Evolutionary conservation across 2,888 invertebrate species (phyloP), one percentile per base, ranked within the genome.

Genomic region (Glyphotaelius pellucidus): DNA sequence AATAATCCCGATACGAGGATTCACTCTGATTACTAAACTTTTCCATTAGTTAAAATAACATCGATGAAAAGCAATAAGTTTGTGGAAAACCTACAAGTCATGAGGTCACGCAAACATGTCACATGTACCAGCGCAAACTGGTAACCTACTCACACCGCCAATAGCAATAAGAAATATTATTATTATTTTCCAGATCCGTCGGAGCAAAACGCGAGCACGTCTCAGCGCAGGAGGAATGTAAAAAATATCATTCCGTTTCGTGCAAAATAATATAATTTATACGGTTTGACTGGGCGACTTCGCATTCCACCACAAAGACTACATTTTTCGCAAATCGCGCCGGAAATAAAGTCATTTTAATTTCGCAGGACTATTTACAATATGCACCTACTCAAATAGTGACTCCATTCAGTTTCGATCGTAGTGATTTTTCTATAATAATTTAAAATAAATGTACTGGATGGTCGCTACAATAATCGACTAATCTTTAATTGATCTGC

Each of bases 221-320:
- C 80, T 15, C 38, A 3, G 25, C 32, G 88, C 88, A 15, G 80
- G 19, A 89, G 38, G 88, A 89, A 89, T 89, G 88, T 15, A 32
- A 79, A 89, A 88, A 89, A 80, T 89, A 67, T 67, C 88, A 67
- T 38, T 25, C 88, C 67, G 67, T 67, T 67, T n/a, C 67, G 67
- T 67, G 79, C 80, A 25, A 32, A 31, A 80, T 80, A 80, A 89
- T 25, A 89, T 79, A 88, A 88, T 35, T 38, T 32, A 25, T 35
- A 32, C 88, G 30, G 35, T 38, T 89, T 80, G 79, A 14, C 47
- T 47, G 30, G 42, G 30, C 30, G 15, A 30, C 86, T 31, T 15
- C 3, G 35, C 84, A 38, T 84, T 84, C 38, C 84, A 35, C 25
- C 35, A 19, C 84, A 84, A 84, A 84, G 35, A 84, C 9, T 32